Conservation (phyloP, 1,140 invertebrate genomes). For the Lepidotrigona ventralis region DNA sequence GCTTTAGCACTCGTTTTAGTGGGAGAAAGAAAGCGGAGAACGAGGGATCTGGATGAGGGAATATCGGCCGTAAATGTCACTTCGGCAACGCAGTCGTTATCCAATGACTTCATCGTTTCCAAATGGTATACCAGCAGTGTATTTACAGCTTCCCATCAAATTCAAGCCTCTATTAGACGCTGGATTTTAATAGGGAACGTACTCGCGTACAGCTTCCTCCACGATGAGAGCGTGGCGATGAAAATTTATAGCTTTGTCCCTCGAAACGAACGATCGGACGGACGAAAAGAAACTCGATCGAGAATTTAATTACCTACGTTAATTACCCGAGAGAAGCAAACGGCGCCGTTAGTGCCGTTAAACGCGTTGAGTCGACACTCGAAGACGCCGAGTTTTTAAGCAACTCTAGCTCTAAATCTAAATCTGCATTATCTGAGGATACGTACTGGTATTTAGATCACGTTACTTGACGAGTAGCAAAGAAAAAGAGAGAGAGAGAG, state of each 20-base stretch:
- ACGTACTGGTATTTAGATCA: too few relatives aligned
- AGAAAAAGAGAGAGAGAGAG: too few relatives aligned
- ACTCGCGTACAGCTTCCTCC: neutral
- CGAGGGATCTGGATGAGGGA: conserved; percentile 4
- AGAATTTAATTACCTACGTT: neutral
- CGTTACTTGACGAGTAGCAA: too few relatives aligned
- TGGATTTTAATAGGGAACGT: neutral
- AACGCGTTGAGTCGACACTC: too few relatives aligned
- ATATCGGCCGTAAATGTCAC: conserved; percentile 28
- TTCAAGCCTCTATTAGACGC: conserved; percentile 22
- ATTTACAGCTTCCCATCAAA: conserved; percentile 40
- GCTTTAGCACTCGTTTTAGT: too few relatives aligned
- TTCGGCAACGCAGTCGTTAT: conserved; percentile 31
- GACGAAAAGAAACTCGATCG: neutral
- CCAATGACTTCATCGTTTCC: conserved; percentile 33
- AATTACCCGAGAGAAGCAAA: too few relatives aligned
- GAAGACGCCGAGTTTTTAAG: too few relatives aligned
- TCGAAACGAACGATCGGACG: neutral
- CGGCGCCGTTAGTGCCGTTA: too few relatives aligned
- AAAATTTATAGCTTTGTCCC: neutral
- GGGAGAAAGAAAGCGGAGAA: too few relatives aligned
- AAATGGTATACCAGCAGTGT: neutral
- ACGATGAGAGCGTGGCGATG: neutral
- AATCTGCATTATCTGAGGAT: too few relatives aligned
- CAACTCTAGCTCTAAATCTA: neutral